Evolutionary conservation across 2,797 vertebrate species (phyloP).

Genomic region (Poeciliopsis paucimaculata): DNA sequence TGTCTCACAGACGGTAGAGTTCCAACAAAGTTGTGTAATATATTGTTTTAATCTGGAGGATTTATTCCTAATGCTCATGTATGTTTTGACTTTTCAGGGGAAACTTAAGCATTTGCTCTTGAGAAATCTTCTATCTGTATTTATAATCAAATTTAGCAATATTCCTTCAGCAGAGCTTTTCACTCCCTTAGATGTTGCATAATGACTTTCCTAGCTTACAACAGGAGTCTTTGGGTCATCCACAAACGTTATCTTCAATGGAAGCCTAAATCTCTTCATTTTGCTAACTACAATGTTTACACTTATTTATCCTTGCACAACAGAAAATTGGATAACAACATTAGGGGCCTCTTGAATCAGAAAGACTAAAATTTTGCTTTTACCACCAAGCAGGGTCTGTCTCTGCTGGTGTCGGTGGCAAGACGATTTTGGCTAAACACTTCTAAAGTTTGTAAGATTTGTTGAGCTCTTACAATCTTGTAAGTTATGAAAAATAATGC

Average conservation of each 20-base stretch:
- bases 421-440: neutral
- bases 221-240: neutral
- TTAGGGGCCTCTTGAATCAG: neutral
- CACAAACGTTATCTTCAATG: neutral
- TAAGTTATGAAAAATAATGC: neutral
- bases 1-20: neutral
- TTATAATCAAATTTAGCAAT: neutral
- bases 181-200: neutral
- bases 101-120: neutral
- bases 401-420: neutral
- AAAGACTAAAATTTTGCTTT: neutral
- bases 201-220: neutral
- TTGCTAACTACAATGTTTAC: neutral
- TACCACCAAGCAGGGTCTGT: neutral
- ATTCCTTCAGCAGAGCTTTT: neutral
- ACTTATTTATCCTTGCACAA: neutral
- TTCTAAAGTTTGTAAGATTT: neutral
- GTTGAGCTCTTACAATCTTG: neutral
- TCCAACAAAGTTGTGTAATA: neutral
- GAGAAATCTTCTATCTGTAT: neutral
- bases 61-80: neutral
- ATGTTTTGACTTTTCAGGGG: neutral
- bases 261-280: neutral
- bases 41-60: constrained; percentile 1
- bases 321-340: neutral